Evolutionary conservation across 2,113 vertebrate species (phyloP).

Genomic region (Podiceps cristatus): DNA sequence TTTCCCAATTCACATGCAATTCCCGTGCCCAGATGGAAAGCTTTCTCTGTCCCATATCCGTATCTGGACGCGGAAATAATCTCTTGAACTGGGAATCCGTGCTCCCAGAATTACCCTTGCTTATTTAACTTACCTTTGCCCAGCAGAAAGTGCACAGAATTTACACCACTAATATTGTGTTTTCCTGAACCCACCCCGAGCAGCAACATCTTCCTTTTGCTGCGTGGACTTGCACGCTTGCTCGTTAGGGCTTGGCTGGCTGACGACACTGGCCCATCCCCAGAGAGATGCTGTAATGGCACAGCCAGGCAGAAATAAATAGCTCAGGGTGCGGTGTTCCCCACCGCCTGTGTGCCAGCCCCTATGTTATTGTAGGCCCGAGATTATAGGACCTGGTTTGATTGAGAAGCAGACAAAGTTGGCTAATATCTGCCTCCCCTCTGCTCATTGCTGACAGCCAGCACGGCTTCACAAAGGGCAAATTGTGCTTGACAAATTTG

Average conservation of each 20-base stretch:
- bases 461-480: too few species aligned
- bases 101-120: neutral
- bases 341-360: neutral
- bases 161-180: neutral
- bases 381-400: neutral
- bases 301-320: neutral
- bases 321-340: neutral
- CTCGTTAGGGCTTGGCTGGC: neutral
- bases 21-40: rapidly evolving
- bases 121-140: neutral
- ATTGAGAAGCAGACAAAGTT: neutral
- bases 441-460: neutral
- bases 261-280: neutral
- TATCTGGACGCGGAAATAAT: neutral
- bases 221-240: neutral
- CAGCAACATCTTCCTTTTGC: neutral
- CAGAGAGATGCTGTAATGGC: neutral
- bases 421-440: neutral
- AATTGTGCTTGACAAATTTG: too few species aligned
- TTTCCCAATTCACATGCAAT: neutral
- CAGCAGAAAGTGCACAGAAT: neutral
- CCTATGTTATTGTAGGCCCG: neutral
- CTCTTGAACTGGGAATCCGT: neutral
- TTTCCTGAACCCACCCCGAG: neutral
- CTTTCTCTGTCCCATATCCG: neutral